Evolutionary conservation across 2,888 invertebrate species (phyloP), one percentile per base, ranked within the genome.

Genomic region (Chrysomela aeneicollis): DNA sequence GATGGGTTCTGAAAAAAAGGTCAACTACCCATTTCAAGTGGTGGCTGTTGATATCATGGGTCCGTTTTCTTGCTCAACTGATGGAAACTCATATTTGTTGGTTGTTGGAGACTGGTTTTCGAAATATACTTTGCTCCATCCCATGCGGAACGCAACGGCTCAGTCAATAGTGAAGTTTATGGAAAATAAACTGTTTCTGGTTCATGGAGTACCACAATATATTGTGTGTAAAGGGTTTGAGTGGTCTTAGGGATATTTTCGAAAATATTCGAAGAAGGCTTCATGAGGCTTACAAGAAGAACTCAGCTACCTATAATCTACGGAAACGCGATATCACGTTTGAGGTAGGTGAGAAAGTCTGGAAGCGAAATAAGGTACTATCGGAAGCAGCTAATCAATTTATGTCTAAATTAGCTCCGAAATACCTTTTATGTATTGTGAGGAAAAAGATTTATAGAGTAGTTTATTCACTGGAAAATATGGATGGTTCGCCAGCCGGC

Each of bases 1-100:
- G n/a, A 71, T 74, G 70, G 73, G 72, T 18, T 42, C 30, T 9
- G 63, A 63, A 61, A 71, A 67, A 30, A 54, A 37, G n/a, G 68
- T 68, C 1, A 26, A 49, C 12, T 68, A 53, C 57, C 71, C 71
- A n/a, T 73, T 59, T 42, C 70, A 73, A 63, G n/a, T 68, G 4
- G 55, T 74, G 2, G 61, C 66, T 10, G 18, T 65, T 6, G 72
- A 74, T 59, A 17, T 71, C 0, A 63, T 70, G 18, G 69, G 72
- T 21, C 70, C 71, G 2, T 63, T 72, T 42, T 69, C 73, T 9
- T 53, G 67, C 8, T 68, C 67, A 5, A 61, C 58, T 10, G 35
- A 52, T 17, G 67, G 67, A n/a, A 37, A 66, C 64, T 54, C 42
- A 17, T 69, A 59, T 55, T 18, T 70, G 6, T 49, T 71, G 2